Evolutionary conservation across 2,888 invertebrate genomes (phyloP), one percentile per base, ranked within the genome.

Genomic region (Artemia sp.): DNA sequence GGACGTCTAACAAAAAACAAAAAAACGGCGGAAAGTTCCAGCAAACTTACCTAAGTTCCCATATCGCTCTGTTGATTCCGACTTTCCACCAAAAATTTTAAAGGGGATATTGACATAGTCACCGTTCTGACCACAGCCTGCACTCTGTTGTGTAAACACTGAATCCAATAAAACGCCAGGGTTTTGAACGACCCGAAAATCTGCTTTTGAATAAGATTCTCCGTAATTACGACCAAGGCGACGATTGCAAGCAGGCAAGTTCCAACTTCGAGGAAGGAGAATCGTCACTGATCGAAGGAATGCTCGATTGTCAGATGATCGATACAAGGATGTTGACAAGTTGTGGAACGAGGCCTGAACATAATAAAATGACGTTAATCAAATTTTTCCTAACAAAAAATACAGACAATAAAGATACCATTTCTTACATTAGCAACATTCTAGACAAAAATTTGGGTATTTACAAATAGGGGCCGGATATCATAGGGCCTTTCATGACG

Each of bases 121-220:
- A 0, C 85, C 85, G 8, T 76, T 76, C 73, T 81, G 79, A 7
- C 84, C 84, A 74, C 85, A 85, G 11, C 83, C 83, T 51, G 82
- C 78, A 5, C 82, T 82, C 75, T 85, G 85, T 74, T 84, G 82
- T 1, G 85, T 85, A 82, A 83, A 85, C n/a, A 83, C 79, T 11
- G 78, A 74, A 74, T 81, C 79, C 6, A 80, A 79, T 72, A 82
- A 82, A 67, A 83, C 77, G 8, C 81, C 80, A 73, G 83, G 82
- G 51, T 81, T 80, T 11, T 77, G 76, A 50, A 83, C 77, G 4
- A 79, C 74, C 51, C 81, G 75, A 67, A 85, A 78, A 74, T 85
- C 84, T 11, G 83, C 79, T 51, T 78, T 74, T 67, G 74, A 70
- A n/a, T 73, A 72, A 50, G 74, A 74, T 73, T 82, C 82, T n/a